Percentiles rank a stretch among this genome's conserved stretches.
Evolutionary conservation across 1,140 invertebrate genomes (phyloP).

Genomic region (Aphaenogaster floridana): DNA sequence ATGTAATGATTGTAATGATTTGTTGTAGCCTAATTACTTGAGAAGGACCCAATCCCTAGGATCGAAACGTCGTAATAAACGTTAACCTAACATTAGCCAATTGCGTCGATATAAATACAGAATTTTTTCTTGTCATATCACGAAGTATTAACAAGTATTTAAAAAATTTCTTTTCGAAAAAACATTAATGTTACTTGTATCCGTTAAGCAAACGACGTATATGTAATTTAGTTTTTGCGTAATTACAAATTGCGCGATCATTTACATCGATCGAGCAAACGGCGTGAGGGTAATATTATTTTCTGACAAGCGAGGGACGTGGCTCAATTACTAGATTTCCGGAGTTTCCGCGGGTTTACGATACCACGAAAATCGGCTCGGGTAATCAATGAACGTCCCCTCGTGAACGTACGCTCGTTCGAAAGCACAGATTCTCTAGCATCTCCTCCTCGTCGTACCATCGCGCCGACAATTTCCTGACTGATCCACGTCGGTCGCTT

Average conservation of each 20-base stretch:
- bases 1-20: too few species aligned
- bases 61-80: too few species aligned
- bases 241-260: conserved; percentile 46
- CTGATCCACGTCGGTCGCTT: conserved; percentile 67
- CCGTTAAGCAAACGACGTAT: background rate
- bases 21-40: too few species aligned
- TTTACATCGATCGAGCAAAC: conserved; percentile 42
- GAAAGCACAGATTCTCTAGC: conserved; percentile 33
- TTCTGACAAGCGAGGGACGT: conserved; percentile 33
- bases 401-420: conserved; percentile 18
- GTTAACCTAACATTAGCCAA: too few species aligned
- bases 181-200: background rate
- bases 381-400: conserved; percentile 71
- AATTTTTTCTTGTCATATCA: too few species aligned
- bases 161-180: background rate
- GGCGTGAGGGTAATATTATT: conserved; percentile 10
- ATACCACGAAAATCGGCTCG: conserved; percentile 35
- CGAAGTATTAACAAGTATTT: background rate
- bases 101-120: too few species aligned
- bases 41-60: too few species aligned
- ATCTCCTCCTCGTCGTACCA: background rate
- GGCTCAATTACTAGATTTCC: conserved; percentile 57
- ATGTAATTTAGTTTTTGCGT: background rate
- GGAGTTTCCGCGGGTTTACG: conserved; percentile 73
- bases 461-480: conserved; percentile 61